A percentile compares a stretch with the other conserved stretches of the same genome.
These are phyloP conservation scores for Pseudomyrmex pallidus DNA, from an alignment of 1,140 invertebrate species.

Conservation along the genomic window DNA sequence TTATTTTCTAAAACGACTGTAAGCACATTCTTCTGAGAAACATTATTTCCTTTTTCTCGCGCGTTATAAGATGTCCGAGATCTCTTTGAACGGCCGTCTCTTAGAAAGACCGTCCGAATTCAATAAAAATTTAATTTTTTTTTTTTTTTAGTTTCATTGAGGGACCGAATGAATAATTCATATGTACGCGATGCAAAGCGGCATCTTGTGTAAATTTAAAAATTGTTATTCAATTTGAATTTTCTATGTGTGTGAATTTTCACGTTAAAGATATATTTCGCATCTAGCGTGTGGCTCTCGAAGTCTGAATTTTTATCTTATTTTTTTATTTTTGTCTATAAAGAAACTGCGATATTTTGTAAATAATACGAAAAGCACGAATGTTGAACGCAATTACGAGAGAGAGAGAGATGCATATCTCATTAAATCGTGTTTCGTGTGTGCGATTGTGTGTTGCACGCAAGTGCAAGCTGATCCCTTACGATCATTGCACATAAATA, in stretches of 20 bases:
- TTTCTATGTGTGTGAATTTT: too few species aligned
- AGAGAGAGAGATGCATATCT: not conserved
- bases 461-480: not conserved
- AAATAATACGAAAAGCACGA: not conserved
- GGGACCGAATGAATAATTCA: too few species aligned
- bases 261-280: not conserved
- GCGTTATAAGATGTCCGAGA: too few species aligned
- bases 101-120: too few species aligned
- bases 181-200: too few species aligned
- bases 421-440: not conserved
- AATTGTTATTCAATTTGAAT: too few species aligned
- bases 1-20: not conserved
- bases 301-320: not conserved
- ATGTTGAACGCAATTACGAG: not conserved
- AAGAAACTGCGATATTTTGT: too few species aligned
- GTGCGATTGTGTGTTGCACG: not conserved
- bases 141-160: too few species aligned
- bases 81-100: too few species aligned
- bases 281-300: not conserved
- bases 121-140: too few species aligned
- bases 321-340: too few species aligned
- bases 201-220: too few species aligned
- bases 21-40: not conserved
- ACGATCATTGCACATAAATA: conserved; percentile 8
- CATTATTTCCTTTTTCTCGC: not conserved